Conservation (phyloP, 2,797 vertebrate genomes). For the Echiichthys vipera region DNA sequence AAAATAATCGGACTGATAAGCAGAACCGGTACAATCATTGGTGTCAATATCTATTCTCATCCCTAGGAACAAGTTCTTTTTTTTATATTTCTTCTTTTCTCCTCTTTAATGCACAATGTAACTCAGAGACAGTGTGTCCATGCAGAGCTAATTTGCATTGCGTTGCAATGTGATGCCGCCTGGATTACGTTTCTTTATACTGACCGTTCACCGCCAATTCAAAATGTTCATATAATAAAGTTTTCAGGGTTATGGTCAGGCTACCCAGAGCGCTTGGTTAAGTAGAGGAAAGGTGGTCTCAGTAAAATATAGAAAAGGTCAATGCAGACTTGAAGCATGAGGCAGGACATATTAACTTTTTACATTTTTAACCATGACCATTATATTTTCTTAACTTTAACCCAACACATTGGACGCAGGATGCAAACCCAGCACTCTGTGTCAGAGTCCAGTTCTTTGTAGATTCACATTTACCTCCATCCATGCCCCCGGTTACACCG, state of each 20-base stretch:
- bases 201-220: neutral
- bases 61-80: no score
- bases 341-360: neutral
- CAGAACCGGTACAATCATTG: no score
- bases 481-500: neutral
- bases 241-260: neutral
- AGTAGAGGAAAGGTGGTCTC: constrained; percentile 1
- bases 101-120: neutral
- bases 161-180: neutral
- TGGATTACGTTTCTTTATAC: neutral
- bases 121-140: neutral
- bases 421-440: no score
- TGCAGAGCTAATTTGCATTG: neutral
- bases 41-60: no score
- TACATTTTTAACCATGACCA: neutral
- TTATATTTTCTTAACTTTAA: neutral
- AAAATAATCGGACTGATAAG: no score
- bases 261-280: neutral
- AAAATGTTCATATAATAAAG: neutral
- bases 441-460: neutral
- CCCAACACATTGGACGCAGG: neutral
- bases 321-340: neutral
- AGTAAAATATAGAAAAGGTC: neutral
- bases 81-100: neutral
- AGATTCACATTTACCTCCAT: neutral